Evolutionary conservation across 2,113 vertebrate genomes (phyloP), one percentile per base, ranked within the genome.

Genomic region (Sander vitreus): DNA sequence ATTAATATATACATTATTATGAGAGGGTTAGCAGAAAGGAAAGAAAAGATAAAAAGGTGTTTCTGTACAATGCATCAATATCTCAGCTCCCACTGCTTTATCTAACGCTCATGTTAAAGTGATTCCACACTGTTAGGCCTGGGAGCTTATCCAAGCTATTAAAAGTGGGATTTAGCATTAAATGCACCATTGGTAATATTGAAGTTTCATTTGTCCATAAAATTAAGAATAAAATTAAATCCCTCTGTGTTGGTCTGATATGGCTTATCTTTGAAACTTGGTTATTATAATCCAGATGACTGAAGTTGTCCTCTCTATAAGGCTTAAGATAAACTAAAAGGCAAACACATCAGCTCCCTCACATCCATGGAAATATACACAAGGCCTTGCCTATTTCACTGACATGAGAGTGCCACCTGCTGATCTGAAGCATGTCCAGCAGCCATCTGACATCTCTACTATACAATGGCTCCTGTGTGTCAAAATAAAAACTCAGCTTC

Each of bases 321-420:
- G 21, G 81, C 63, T 76, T 69, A 16, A 71, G 76, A 86, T 76
- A 67, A 88, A 78, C 65, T 76, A 43, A 81, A 84, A 88, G 81
- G 69, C 48, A 80, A 88, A 87, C 69, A 76, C 74, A 78, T 78
- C 19, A n/a, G 18, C 67, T 68, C 13, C 51, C 48, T 68, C 63
- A 51, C 9, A 1, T 68, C n/a, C 50, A 39, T 60, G 88, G 23
- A 43, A 67, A 30, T 55, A 43, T 27, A 45, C 55, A 11, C 43
- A 47, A 9, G n/a, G 5, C 57, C n/a, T 3, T 60, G 73, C 5
- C 16, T 33, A 19, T 47, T 88, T 92, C 23, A 27, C 83, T 93
- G 91, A 88, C 82, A 65, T 79, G 64, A 91, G 79, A 94, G 92
- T 84, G 92, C 94, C 90, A 92, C 89, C 95, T 95, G 81, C 88